Percentiles rank a stretch among this genome's conserved stretches.
Conservation (phyloP, 92 coral and sea anemone species). For the Paragorgia papillata region DNA sequence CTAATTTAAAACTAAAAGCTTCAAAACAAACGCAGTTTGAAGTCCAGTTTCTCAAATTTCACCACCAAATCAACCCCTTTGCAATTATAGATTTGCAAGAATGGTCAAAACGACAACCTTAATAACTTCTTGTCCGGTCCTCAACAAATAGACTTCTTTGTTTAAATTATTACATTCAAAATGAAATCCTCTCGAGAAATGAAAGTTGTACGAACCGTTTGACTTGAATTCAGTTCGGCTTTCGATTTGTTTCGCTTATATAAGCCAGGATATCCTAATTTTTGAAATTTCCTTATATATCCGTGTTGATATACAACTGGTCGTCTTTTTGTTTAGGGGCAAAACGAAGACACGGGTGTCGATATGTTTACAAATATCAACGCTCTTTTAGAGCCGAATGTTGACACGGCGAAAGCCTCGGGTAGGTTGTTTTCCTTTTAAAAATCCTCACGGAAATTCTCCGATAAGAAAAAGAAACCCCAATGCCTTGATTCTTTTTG, state of each 20-base stretch:
- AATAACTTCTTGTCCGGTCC: too few relatives aligned
- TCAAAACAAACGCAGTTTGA: not conserved
- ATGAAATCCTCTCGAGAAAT: too few relatives aligned
- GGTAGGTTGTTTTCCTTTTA: not conserved
- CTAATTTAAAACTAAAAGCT: not conserved
- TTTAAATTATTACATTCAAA: too few relatives aligned
- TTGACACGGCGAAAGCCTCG: not conserved
- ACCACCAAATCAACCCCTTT: too few relatives aligned
- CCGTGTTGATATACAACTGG: not conserved
- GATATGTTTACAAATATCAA: conserved; percentile 41
- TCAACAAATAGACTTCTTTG: too few relatives aligned
- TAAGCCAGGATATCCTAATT: not conserved
- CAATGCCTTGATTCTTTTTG: not conserved
- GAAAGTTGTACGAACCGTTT: too few relatives aligned
- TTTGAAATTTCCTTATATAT: not conserved
- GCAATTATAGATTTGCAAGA: too few relatives aligned
- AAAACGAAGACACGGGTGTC: conserved; percentile 27
- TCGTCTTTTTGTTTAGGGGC: conserved; percentile 3
- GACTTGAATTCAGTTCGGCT: not conserved
- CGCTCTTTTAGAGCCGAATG: conserved; percentile 31
- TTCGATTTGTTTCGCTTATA: not conserved
- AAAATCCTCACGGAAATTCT: not conserved
- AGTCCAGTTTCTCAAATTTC: too few relatives aligned
- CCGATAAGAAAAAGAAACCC: not conserved
- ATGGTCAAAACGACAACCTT: too few relatives aligned